These are phyloP conservation scores for Accipiter cooperii DNA, from an alignment of 2,113 vertebrate genomes.

Conservation along the genomic window DNA sequence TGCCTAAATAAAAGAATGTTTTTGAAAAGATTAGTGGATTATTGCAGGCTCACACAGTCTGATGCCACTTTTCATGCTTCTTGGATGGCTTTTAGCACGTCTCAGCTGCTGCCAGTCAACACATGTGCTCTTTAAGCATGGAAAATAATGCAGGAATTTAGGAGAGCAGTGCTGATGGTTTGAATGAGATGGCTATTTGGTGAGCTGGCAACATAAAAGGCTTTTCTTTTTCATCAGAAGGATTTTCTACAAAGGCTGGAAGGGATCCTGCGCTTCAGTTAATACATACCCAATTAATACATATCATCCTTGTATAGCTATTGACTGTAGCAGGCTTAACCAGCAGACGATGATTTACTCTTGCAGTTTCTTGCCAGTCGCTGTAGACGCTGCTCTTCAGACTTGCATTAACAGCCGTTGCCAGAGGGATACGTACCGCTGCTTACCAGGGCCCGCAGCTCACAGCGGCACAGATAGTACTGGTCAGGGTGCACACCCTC, in stretches of 20 bases:
- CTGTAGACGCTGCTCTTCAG: neutral
- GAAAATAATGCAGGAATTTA: constrained; percentile 1
- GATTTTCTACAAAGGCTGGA: neutral
- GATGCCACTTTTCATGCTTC: neutral
- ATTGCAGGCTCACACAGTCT: neutral
- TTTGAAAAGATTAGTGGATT: constrained; percentile 45
- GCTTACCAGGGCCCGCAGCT: neutral
- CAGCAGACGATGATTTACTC: neutral
- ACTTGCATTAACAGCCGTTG: neutral
- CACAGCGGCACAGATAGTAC: neutral
- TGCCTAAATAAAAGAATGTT: neutral
- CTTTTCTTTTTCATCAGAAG: neutral
- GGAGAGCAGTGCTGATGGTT: neutral
- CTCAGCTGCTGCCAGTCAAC: neutral
- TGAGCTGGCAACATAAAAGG: neutral
- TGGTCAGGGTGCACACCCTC: neutral
- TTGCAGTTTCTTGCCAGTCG: neutral
- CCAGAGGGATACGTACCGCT: neutral
- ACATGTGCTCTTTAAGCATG: neutral
- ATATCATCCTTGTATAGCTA: neutral
- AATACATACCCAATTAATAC: neutral
- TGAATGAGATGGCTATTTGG: neutral
- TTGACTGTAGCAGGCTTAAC: neutral
- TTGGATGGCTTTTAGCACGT: neutral
- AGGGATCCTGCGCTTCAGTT: neutral